Base-by-base conservation (phyloP, 2,797 vertebrate genomes). In the Clarias fuscus region DNA sequence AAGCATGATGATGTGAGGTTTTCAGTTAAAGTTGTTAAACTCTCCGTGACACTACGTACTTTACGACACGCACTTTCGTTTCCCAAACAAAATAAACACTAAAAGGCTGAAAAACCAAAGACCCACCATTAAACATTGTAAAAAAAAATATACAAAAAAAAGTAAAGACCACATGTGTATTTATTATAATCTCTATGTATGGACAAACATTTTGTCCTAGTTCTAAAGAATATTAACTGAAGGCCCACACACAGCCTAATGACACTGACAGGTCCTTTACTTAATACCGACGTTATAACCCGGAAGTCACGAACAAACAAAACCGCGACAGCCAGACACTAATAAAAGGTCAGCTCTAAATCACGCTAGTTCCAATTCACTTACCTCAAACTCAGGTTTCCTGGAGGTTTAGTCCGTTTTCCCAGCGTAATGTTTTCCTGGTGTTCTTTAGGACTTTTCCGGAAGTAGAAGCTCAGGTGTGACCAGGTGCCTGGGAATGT, bases 391-490 rank as follows among this genome's bases (percentile, higher is more conserved):
- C 33, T 56, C 68, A 11, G 24, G 22, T 27, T 17, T 24, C 82
- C 76, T 56, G n/a, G 1, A 14, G 7, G 11, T 80, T 83, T 68
- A 22, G 27, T 77, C 30, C 3, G 48, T 43, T 75, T 81, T 82
- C 27, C 27, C 71, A 62, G 11, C 7, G 18, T 37, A 85, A 27
- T 72, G 14, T n/a, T 71, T 62, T 30, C 13, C 14, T 7, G 1
- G 7, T 65, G n/a, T 24, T 77, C 15, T 87, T 83, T 40, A 78
- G 53, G 17, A 65, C 64, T 68, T 77, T 53, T 88, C 64, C 79
- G 7, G 76, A 82, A 37, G 82, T 40, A 33, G 78, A 83, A 85
- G 73, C 83, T 85, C 87, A 90, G 90, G 90, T 90, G 90, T 83
- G 88, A 85, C 78, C 90, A 90, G 90, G 90, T 90, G 80, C 3